Conservation (phyloP, 2,797 vertebrate genomes). For the Lophotriccus pileatus region DNA sequence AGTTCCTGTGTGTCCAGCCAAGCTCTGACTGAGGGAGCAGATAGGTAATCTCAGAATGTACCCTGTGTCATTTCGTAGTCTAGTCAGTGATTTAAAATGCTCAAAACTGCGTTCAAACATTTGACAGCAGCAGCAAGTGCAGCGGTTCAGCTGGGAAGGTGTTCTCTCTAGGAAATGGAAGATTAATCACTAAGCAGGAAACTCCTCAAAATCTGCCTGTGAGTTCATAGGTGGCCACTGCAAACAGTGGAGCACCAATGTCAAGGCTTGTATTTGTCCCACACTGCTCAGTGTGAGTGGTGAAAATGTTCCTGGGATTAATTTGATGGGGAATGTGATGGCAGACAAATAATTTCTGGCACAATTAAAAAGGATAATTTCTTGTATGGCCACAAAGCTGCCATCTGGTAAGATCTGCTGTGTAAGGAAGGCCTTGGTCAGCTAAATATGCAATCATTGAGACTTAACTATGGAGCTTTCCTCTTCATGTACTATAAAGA, state of each 20-base stretch:
- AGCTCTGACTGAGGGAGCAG: background rate
- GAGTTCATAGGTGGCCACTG: background rate
- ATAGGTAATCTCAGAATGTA: background rate
- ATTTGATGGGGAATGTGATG: background rate
- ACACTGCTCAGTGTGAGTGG: background rate
- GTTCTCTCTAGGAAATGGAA: background rate
- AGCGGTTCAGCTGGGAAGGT: background rate
- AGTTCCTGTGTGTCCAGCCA: background rate
- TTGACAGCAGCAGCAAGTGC: background rate
- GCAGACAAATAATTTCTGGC: background rate
- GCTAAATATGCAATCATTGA: background rate
- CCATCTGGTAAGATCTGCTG: background rate
- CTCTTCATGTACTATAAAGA: accelerated
- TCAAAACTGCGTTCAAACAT: background rate
- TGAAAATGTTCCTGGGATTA: background rate
- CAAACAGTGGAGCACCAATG: background rate
- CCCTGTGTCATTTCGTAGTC: background rate
- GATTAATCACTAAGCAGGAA: background rate
- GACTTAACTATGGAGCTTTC: accelerated
- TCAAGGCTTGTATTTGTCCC: background rate
- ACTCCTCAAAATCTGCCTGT: background rate
- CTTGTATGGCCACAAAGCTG: background rate
- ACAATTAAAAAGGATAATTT: background rate
- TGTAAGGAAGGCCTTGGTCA: background rate
- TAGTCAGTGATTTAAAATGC: background rate